Conservation (phyloP, 53 echinoderm and acorn worm species). For the Luidia sarsii region DNA sequence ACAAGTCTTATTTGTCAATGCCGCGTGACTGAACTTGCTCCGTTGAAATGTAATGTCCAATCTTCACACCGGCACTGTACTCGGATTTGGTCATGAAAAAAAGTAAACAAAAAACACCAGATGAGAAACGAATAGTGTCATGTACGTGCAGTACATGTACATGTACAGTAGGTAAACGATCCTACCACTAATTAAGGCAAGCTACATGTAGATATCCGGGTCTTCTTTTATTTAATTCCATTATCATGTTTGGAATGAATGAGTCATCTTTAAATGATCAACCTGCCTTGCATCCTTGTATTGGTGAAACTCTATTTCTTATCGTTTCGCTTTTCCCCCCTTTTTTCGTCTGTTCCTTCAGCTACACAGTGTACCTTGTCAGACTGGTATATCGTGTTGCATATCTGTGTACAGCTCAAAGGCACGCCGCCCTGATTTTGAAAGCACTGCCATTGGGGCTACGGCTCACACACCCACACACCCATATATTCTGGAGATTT, state of each 20-base stretch:
- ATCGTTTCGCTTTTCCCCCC: neutral
- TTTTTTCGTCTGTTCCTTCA: too few relatives aligned
- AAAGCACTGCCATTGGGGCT: neutral
- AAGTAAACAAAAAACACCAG: too few relatives aligned
- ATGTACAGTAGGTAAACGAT: neutral
- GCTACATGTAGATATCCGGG: too few relatives aligned
- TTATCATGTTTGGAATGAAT: constrained; percentile 24
- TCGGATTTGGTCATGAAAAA: too few relatives aligned
- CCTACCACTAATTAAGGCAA: neutral
- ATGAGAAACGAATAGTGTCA: too few relatives aligned
- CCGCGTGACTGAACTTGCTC: too few relatives aligned
- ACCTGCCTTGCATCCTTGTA: neutral
- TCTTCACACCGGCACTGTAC: too few relatives aligned
- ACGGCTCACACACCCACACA: constrained; percentile 41
- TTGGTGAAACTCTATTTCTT: neutral
- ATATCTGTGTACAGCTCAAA: constrained; percentile 30
- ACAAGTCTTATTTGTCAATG: too few relatives aligned
- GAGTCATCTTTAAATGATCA: constrained; percentile 17
- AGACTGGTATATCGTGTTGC: constrained; percentile 42
- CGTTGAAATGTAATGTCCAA: too few relatives aligned
- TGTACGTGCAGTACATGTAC: too few relatives aligned
- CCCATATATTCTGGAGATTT: constrained; percentile 33
- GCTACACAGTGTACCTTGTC: too few relatives aligned
- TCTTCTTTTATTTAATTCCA: constrained; percentile 14
- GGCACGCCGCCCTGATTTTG: constrained; percentile 32